Evolutionary conservation across 1,140 invertebrate species (phyloP), one percentile per base, ranked within the genome.

Genomic region (Penaeus japonicus): DNA sequence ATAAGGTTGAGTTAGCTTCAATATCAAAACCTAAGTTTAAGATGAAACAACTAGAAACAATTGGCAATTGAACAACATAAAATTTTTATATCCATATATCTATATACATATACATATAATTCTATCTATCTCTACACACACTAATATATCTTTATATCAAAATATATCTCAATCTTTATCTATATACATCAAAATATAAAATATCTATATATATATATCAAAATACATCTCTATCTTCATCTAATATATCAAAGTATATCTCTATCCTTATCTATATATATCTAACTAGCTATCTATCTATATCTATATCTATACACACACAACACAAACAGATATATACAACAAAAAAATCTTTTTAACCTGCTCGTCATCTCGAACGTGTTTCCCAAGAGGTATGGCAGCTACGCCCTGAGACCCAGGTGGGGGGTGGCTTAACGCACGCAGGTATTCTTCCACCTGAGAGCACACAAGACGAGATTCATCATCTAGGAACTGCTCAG

Each of bases 311-410:
- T 30, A 22, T 1, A 10, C 10, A 70, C n/a, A 32, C 17, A 35
- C n/a, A 65, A 57, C 7, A 24, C 27, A 24, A 24, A 39, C 15
- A 65, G n/a, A 20, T 78, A 78, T 18, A 32, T 17, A 27, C 2
- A 84, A 39, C 57, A 82, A 79, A 27, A 4, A 24, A 57, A 15
- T 20, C 47, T n/a, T 27, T n/a, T 82, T 82, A 83, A 94, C 94
- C 92, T 94, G 94, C 93, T 99, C 98, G 93, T 99, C 98, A 93
- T 99, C 98, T 89, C 97, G 94, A 0, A 98, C 94, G 92, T 98
- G 96, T 91, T 93, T 94, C 27, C 97, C 97, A 83, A 94, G 93
- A 5, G 97, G 96, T 54, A 94, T 92, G 62, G 91, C 96, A 93
- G 89, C 94, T 92, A 95, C 93, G 92, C 94, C 95, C 80, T 92